Evolutionary conservation across 1,140 invertebrate species (phyloP), one percentile per base, ranked within the genome.

Genomic region (Lasioglossum albipes): DNA sequence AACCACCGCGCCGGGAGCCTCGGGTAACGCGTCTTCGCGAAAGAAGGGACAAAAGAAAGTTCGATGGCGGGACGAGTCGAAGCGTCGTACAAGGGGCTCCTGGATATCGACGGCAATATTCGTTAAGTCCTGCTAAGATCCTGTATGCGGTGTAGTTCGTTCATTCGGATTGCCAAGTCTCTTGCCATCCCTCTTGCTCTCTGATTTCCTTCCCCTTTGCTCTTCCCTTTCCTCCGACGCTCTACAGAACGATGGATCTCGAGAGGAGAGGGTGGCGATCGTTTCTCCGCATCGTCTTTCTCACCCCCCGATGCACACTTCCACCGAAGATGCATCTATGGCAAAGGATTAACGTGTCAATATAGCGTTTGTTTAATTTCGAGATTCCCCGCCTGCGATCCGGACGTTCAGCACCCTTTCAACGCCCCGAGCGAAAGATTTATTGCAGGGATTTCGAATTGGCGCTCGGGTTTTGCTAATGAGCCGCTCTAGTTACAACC

Each of bases 331-430:
- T 85, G 54, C 79, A 84, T 79, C 83, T 64, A 77, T 80, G 71
- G 68, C 61, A 49, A 71, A 84, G 90, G 91, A 92, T 92, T 89
- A 91, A 87, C 87, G 85, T 85, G 90, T 91, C 91, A 90, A 89
- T 89, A 91, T 87, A 86, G 88, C 89, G 86, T 91, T 91, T 91
- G 91, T 91, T 92, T 91, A 91, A 92, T 91, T 92, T 91, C 82
- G 82, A 87, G 86, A 90, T 92, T 85, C 75, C 71, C 77, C 41
- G 67, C 9, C 81, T 75, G 75, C 70, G 72, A 52, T 73, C 76
- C 61, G 42, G 45, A 45, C 75, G 41, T 64, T 69, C 75, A 68
- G 72, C 73, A 76, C 7, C 62, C 13, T 73, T 74, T 86, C 83
- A 83, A 72, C 74, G 42, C 66, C 12, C n/a, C 20, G 16, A 49